phyloP scores from a whole-genome alignment of 2,797 vertebrate genomes.

The Epinephelus awoara region DNA sequence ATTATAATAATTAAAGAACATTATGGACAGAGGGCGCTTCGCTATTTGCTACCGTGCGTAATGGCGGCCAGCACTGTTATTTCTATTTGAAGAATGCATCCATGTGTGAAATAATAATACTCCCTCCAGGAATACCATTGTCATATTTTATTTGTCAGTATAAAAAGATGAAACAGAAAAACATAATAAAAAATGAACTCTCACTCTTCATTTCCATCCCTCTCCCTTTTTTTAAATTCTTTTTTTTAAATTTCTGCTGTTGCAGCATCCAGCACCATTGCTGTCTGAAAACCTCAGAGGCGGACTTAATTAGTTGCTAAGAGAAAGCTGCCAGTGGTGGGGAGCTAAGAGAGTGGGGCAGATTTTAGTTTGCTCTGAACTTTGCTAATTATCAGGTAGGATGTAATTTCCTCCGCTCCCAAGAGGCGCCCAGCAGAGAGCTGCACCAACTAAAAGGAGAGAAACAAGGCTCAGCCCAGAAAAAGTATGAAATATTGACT shows the following conservation, averaged over 20 bases:
- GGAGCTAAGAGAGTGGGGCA: constrained; percentile 78
- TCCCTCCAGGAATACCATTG: constrained; percentile 84
- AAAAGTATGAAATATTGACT: constrained; percentile 75
- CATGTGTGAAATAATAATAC: constrained; percentile 88
- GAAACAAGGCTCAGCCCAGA: constrained; percentile 72
- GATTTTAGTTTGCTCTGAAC: constrained; percentile 88
- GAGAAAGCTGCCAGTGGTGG: constrained; percentile 86
- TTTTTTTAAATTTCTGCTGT: constrained; percentile 81
- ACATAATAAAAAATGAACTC: constrained; percentile 70
- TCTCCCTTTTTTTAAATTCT: constrained; percentile 66
- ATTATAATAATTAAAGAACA: constrained; percentile 88
- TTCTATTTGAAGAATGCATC: constrained; percentile 86
- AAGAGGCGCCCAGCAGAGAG: constrained; percentile 80
- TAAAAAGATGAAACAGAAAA: constrained; percentile 76
- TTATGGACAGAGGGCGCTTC: constrained; percentile 81
- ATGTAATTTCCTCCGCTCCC: constrained; percentile 88
- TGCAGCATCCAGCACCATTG: constrained; percentile 84
- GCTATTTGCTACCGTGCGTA: constrained; percentile 79
- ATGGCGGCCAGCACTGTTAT: constrained; percentile 84
- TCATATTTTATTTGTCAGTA: constrained; percentile 84
- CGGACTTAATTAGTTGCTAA: constrained; percentile 91
- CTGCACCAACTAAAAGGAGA: constrained; percentile 73
- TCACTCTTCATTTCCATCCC: constrained; percentile 73
- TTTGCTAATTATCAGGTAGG: constrained; percentile 91
- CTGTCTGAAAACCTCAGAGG: constrained; percentile 86